These are phyloP conservation scores for Molanna angustata DNA, from an alignment of 2,888 invertebrate species.

Conservation along the genomic window DNA sequence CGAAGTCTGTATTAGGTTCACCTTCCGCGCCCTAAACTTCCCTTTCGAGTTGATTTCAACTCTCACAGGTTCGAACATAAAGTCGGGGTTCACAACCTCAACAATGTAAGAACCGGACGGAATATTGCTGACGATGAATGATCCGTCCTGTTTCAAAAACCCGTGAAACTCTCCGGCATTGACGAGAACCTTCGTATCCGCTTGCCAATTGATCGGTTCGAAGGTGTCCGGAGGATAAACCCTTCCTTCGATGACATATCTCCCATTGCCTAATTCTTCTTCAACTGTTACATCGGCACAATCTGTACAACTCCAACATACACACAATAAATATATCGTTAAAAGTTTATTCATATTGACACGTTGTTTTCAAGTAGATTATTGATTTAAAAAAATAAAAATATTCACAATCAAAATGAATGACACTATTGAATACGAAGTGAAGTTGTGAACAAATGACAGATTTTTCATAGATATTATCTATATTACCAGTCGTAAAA, in stretches of 20 bases:
- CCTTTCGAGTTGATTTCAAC: conserved; percentile 98
- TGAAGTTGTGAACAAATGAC: too few species aligned
- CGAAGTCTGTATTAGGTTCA: conserved; percentile 91
- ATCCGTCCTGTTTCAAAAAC: conserved; percentile 87
- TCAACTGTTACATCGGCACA: conserved; percentile 38
- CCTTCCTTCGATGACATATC: conserved; percentile 77
- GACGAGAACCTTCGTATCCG: conserved; percentile 73
- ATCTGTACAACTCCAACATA: too few species aligned
- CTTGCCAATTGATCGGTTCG: conserved; percentile 66
- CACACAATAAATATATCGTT: too few species aligned
- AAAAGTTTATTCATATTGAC: too few species aligned
- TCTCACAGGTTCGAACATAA: conserved; percentile 88
- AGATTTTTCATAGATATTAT: too few species aligned
- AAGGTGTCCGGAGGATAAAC: conserved; percentile 70
- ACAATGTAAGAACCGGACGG: conserved; percentile 92
- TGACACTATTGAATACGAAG: too few species aligned
- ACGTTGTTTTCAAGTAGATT: too few species aligned
- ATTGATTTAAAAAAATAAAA: too few species aligned
- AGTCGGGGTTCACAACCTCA: conserved; percentile 88
- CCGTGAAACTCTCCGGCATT: conserved; percentile 89
- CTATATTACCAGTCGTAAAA: too few species aligned
- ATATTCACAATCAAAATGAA: too few species aligned
- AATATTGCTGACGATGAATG: conserved; percentile 83
- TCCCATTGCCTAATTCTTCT: conserved; percentile 50
- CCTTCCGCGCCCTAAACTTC: conserved; percentile 90